Evolutionary conservation across 2,888 invertebrate species (phyloP).

Genomic region (Crematogaster levior): DNA sequence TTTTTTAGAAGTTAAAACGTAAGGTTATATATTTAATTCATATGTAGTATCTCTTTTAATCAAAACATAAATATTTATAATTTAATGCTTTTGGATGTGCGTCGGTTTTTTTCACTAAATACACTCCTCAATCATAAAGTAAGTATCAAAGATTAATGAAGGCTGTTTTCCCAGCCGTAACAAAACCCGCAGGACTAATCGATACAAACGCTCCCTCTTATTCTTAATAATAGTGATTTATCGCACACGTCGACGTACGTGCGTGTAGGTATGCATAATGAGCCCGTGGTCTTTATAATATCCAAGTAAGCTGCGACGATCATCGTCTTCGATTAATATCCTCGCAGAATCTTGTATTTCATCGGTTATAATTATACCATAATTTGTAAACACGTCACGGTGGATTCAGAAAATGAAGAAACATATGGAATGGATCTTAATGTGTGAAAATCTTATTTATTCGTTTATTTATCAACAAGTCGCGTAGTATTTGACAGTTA

Average conservation of each 20-base stretch:
- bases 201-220: conserved; percentile 44
- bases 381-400: neutral
- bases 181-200: conserved; percentile 22
- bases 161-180: neutral
- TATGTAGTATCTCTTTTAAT: neutral
- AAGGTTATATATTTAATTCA: too few species aligned
- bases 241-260: conserved; percentile 21
- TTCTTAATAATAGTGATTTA: conserved; percentile 56
- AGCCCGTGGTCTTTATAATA: conserved; percentile 21
- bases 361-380: conserved; percentile 12
- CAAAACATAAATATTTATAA: too few species aligned
- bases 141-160: conserved; percentile 33
- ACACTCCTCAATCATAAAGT: neutral
- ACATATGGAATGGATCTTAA: neutral
- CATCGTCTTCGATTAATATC: conserved; percentile 16
- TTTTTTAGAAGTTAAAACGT: neutral
- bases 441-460: neutral
- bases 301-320: conserved; percentile 16
- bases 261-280: conserved; percentile 42
- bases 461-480: neutral
- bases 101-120: neutral
- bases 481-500: neutral
- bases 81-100: neutral
- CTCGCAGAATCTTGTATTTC: neutral
- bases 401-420: neutral